Evolutionary conservation across 2,888 invertebrate genomes (phyloP).

Genomic region (Pristionchus arcanus): DNA sequence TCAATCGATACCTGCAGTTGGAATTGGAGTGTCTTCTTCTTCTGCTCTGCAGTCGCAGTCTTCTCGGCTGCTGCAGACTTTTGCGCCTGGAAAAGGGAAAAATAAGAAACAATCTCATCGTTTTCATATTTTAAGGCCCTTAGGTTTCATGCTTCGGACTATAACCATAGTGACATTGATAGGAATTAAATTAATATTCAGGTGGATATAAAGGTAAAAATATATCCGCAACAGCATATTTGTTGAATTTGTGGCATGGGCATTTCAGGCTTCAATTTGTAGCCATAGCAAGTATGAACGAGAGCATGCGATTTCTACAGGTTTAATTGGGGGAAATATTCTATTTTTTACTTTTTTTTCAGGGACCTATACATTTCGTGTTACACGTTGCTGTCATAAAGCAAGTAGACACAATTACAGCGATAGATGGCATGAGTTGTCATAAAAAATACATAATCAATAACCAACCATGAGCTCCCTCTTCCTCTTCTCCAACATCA

Average conservation of each 20-base stretch:
- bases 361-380: too few relatives aligned
- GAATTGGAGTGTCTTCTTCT: constrained; percentile 89
- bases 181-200: background rate
- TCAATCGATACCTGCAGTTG: constrained; percentile 83
- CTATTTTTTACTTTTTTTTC: too few relatives aligned
- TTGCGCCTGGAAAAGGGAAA: constrained; percentile 66
- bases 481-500: constrained; percentile 92
- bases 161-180: background rate
- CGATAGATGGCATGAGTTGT: background rate
- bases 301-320: too few relatives aligned
- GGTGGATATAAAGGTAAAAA: too few relatives aligned
- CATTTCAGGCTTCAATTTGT: too few relatives aligned
- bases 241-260: too few relatives aligned
- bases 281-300: too few relatives aligned
- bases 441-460: background rate
- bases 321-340: too few relatives aligned
- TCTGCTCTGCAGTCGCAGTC: constrained; percentile 90
- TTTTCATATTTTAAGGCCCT: too few relatives aligned
- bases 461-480: constrained; percentile 86
- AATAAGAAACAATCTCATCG: background rate
- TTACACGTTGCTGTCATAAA: too few relatives aligned
- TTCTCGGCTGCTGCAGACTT: constrained; percentile 82
- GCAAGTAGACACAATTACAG: background rate
- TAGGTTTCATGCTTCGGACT: background rate
- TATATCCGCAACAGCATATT: too few relatives aligned